These are phyloP conservation scores for Pandion haliaetus DNA, from an alignment of 2,113 vertebrate genomes.

Conservation along the genomic window DNA sequence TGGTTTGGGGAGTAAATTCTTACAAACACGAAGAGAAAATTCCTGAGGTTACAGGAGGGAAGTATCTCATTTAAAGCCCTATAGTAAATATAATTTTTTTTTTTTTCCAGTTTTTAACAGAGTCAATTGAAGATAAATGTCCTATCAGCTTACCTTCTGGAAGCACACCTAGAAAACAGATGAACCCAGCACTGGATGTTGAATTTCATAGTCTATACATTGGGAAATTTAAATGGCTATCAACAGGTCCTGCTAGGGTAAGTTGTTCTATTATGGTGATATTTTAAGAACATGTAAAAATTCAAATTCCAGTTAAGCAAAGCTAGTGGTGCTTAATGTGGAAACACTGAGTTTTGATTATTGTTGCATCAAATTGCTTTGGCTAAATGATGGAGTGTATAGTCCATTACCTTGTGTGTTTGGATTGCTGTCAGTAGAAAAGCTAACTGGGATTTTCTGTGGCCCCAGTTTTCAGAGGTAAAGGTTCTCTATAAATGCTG, in stretches of 20 bases:
- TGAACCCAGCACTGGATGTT: constrained; percentile 55
- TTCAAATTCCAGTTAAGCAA: background rate
- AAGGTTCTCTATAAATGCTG: background rate
- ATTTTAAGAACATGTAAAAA: background rate
- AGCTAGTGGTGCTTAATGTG: background rate
- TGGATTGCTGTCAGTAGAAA: background rate
- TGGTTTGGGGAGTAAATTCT: background rate
- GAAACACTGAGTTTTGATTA: background rate
- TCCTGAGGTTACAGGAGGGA: background rate
- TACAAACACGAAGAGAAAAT: background rate
- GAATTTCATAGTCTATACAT: constrained; percentile 70
- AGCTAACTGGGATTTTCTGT: background rate
- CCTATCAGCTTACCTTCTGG: constrained; percentile 25
- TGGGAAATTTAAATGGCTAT: constrained; percentile 70
- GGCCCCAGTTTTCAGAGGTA: background rate
- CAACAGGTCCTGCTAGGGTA: constrained; percentile 72
- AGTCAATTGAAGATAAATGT: constrained; percentile 7
- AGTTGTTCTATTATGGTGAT: constrained; percentile 21
- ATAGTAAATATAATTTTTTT: background rate
- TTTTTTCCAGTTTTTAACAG: constrained; percentile 41
- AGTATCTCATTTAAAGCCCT: background rate
- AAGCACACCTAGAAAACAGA: constrained; percentile 24
- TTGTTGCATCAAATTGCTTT: background rate
- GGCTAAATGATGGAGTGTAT: background rate
- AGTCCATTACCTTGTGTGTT: background rate